Conservation (phyloP, 2,888 invertebrate species). For the Mayetiola destructor region DNA sequence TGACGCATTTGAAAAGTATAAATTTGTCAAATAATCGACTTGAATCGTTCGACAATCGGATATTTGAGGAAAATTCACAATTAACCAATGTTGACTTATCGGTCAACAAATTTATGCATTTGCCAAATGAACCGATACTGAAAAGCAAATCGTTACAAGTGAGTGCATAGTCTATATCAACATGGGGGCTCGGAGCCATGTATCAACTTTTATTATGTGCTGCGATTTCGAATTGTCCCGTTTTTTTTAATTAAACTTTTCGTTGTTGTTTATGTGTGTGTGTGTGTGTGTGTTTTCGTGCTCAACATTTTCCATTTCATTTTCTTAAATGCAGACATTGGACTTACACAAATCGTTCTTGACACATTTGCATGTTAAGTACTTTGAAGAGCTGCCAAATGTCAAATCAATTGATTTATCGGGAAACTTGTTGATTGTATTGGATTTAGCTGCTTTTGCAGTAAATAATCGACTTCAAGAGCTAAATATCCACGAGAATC, state of each 20-base stretch:
- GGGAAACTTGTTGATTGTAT: constrained; percentile 43
- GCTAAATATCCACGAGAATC: constrained; percentile 42
- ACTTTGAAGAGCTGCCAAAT: constrained; percentile 42
- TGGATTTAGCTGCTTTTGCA: constrained; percentile 37
- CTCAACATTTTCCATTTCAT: too few species aligned
- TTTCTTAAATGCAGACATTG: constrained; percentile 33
- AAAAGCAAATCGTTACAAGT: constrained; percentile 41
- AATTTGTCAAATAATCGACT: constrained; percentile 49
- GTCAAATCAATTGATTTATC: constrained; percentile 44
- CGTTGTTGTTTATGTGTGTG: too few species aligned
- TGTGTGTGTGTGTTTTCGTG: too few species aligned
- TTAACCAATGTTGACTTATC: constrained; percentile 43
- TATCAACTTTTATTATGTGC: constrained; percentile 11
- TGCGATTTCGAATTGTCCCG: too few species aligned
- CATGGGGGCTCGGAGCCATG: too few species aligned
- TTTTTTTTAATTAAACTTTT: too few species aligned
- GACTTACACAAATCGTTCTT: constrained; percentile 46
- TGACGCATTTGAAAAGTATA: constrained; percentile 38
- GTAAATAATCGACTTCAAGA: constrained; percentile 37
- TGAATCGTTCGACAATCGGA: constrained; percentile 37
- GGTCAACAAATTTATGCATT: constrained; percentile 44
- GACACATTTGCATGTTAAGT: constrained; percentile 37
- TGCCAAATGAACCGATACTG: constrained; percentile 42
- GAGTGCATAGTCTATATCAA: too few species aligned
- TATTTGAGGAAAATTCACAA: constrained; percentile 42